Evolutionary conservation across 1,140 invertebrate genomes (phyloP).

Genomic region (Oedothorax gibbosus): DNA sequence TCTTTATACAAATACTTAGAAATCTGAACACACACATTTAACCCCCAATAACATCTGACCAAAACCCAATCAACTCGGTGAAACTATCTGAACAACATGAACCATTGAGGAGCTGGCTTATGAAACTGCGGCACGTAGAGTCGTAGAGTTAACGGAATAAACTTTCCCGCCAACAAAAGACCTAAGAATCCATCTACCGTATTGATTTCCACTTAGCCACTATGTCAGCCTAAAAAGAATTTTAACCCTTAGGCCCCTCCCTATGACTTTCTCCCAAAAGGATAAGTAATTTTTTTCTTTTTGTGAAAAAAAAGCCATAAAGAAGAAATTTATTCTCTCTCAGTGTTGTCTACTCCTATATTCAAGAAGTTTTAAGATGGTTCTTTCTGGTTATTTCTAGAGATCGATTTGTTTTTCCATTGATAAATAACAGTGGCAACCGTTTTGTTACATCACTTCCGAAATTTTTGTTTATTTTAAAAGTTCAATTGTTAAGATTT

Average conservation of each 20-base stretch:
- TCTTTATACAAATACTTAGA: no score
- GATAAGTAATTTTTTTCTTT: conserved; percentile 13
- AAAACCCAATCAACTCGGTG: no score
- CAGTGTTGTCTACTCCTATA: background rate
- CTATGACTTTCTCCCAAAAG: background rate
- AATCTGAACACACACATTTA: no score
- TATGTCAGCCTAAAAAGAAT: conserved; percentile 34
- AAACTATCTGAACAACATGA: background rate
- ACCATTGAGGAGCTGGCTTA: background rate
- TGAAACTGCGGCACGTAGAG: no score
- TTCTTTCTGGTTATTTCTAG: no score
- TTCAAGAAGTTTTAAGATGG: background rate
- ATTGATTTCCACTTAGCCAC: conserved; percentile 56
- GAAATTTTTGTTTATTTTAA: no score
- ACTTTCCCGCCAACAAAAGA: background rate
- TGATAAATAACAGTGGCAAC: no score
- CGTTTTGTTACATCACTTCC: no score
- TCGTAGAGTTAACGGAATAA: background rate
- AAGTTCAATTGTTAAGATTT: no score
- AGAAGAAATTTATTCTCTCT: conserved; percentile 37
- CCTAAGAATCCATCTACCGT: conserved; percentile 28
- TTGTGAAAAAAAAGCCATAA: conserved; percentile 21
- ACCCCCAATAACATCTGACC: no score
- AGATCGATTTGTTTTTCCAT: no score
- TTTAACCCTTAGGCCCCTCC: background rate